phyloP scores from a whole-genome alignment of 2,888 invertebrate genomes.

The Abrostola tripartita region DNA sequence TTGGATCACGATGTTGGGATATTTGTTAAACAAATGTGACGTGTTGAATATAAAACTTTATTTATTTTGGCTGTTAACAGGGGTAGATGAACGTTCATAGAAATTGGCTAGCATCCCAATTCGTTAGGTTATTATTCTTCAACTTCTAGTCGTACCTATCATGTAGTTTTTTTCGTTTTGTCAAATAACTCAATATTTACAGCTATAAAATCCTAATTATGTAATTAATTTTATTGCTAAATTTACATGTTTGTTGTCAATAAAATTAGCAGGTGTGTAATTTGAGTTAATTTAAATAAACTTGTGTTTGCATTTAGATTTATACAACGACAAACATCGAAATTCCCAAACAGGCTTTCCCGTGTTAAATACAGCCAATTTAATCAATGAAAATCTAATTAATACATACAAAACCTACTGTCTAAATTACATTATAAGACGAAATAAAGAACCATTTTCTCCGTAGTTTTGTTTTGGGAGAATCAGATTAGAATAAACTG shows the following conservation, averaged over 20 bases:
- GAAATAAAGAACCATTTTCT: background rate
- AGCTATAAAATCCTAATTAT: slow-evolving; percentile 16
- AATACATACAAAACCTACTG: slow-evolving; percentile 4
- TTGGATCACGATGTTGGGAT: slow-evolving; percentile 37
- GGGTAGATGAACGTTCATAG: slow-evolving; percentile 58
- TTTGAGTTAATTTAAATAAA: slow-evolving; percentile 45
- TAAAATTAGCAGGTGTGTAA: slow-evolving; percentile 49
- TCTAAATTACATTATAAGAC: background rate
- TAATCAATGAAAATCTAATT: slow-evolving; percentile 31
- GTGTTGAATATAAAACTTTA: slow-evolving; percentile 60
- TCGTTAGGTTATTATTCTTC: slow-evolving; percentile 71
- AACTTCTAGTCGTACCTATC: slow-evolving; percentile 60
- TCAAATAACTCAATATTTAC: slow-evolving; percentile 40
- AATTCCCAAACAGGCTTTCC: slow-evolving; percentile 37
- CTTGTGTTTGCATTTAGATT: slow-evolving; percentile 42
- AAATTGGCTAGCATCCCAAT: slow-evolving; percentile 73
- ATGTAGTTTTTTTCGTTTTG: slow-evolving; percentile 61
- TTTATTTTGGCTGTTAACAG: slow-evolving; percentile 74
- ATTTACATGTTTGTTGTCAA: slow-evolving; percentile 36
- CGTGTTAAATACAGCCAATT: slow-evolving; percentile 16
- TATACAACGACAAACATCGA: slow-evolving; percentile 41
- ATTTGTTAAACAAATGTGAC: slow-evolving; percentile 46
- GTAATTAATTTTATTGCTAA: slow-evolving; percentile 36
- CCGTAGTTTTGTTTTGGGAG: background rate
- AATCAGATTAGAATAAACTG: background rate